phyloP scores from a whole-genome alignment of 1,140 invertebrate species.

The Proctacanthus coquilletti region DNA sequence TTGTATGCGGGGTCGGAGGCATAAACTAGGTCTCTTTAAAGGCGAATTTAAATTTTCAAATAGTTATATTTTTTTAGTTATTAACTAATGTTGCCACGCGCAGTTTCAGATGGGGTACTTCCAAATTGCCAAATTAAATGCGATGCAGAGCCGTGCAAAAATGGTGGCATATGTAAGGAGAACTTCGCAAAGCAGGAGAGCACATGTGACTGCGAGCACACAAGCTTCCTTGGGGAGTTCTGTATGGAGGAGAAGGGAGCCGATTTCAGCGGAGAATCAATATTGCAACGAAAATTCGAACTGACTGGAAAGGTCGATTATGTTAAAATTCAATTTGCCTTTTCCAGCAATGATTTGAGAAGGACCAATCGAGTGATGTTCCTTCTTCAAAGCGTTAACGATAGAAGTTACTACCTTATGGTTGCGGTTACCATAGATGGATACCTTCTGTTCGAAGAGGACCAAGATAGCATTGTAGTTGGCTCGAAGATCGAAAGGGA shows the following conservation, averaged over 20 bases:
- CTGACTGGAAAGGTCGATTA: conserved; percentile 48
- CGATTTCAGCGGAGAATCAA: conserved; percentile 72
- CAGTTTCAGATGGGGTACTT: conserved; percentile 43
- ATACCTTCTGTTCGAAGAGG: conserved; percentile 69
- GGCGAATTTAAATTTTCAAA: too few species aligned
- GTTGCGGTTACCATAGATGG: conserved; percentile 66
- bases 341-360: conserved; percentile 60
- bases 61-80: too few species aligned
- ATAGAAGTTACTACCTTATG: conserved; percentile 65
- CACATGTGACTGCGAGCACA: conserved; percentile 74
- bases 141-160: conserved; percentile 70
- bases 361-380: conserved; percentile 60
- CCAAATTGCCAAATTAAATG: conserved; percentile 79
- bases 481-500: conserved; percentile 56
- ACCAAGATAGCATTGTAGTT: conserved; percentile 51
- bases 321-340: conserved; percentile 63
- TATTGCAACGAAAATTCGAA: conserved; percentile 58
- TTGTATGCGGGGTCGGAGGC: too few species aligned
- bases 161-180: conserved; percentile 75
- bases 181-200: conserved; percentile 71
- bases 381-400: conserved; percentile 65
- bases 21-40: too few species aligned
- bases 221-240: conserved; percentile 71
- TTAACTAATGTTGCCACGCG: too few species aligned
- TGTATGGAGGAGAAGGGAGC: conserved; percentile 67